These are phyloP conservation scores for Slavum lentiscoides DNA, from an alignment of 2,888 invertebrate genomes.

Conservation along the genomic window DNA sequence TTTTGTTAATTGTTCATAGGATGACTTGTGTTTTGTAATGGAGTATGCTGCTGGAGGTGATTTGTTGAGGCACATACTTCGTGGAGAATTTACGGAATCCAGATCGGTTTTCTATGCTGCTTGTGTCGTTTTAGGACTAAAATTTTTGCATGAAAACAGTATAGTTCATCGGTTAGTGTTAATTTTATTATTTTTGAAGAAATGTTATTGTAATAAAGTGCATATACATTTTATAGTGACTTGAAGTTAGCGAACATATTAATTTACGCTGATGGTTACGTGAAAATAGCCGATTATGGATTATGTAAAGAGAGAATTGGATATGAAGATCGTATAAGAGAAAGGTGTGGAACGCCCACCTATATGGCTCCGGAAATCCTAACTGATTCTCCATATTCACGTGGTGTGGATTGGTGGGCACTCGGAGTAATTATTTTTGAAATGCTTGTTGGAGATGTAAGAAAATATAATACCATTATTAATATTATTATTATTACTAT, in stretches of 20 bases:
- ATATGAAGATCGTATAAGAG: slow-evolving; percentile 94
- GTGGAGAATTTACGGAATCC: slow-evolving; percentile 96
- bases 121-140: slow-evolving; percentile 96
- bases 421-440: slow-evolving; percentile 98
- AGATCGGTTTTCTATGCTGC: slow-evolving; percentile 99
- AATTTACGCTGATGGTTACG: slow-evolving; percentile 96
- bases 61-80: slow-evolving; percentile 99
- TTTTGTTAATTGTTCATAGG: slow-evolving; percentile 59
- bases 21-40: slow-evolving; percentile 99
- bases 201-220: background rate
- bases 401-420: slow-evolving; percentile 99
- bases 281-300: slow-evolving; percentile 99
- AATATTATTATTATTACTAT: background rate
- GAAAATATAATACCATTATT: slow-evolving; percentile 56
- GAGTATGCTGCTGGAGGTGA: slow-evolving; percentile 99
- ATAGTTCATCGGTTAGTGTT: slow-evolving; percentile 84
- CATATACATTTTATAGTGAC: slow-evolving; percentile 67
- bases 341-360: slow-evolving; percentile 98
- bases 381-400: slow-evolving; percentile 96
- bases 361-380: slow-evolving; percentile 98
- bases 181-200: background rate
- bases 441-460: slow-evolving; percentile 98
- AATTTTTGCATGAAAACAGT: slow-evolving; percentile 98
- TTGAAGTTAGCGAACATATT: slow-evolving; percentile 97
- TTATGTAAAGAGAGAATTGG: slow-evolving; percentile 99